Base-by-base conservation (phyloP, 35 echinoderm and acorn worm genomes). In the Chiridota heheva region DNA sequence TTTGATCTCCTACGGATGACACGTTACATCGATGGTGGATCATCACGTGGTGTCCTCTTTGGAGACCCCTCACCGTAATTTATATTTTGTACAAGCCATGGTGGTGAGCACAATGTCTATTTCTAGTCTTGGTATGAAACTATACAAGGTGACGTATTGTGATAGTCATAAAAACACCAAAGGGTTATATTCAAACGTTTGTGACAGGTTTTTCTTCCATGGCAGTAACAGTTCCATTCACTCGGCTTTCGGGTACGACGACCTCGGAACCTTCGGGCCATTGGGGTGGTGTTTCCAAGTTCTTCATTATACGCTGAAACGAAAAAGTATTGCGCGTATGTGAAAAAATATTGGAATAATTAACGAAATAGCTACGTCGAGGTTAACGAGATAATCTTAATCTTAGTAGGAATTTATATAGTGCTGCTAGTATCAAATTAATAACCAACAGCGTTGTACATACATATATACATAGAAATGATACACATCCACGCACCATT, bases 241-340 rank as follows among this genome's bases (percentile, higher is more conserved):
- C 51, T 64, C 69, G 53, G 59, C 17, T 86, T 36, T 47, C 72
- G 28, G 63, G 31, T 67, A n/a, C n/a, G 24, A 15, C 63, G 18
- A 58, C 36, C 45, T 72, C 46, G 18, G 44, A 6, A 37, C 72
- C 83, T 44, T 32, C 57, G 10, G 83, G 83, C 49, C 72, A 86
- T 39, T 86, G 83, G 16, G 83, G 83, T 4, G 83, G 83, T 5
- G 83, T 86, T 40, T 86, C 36, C 20, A 86, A 25, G 71, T 77
- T 86, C 44, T 35, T 55, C 0, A 24, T 60, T 29, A 86, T 32
- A 29, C 83, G 70, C 83, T 86, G 70, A 12, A 44, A 33, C 1
- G 29, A 36, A 33, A 26, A 81, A 0, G 44, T n/a, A n/a, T n/a
- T n/a, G n/a, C n/a, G n/a, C n/a, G n/a, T n/a, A n/a, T n/a, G n/a